A percentile compares a stretch with the other conserved stretches of the same genome.
Conservation (phyloP, 2,113 vertebrate genomes). For the Ammodytes dubius region DNA sequence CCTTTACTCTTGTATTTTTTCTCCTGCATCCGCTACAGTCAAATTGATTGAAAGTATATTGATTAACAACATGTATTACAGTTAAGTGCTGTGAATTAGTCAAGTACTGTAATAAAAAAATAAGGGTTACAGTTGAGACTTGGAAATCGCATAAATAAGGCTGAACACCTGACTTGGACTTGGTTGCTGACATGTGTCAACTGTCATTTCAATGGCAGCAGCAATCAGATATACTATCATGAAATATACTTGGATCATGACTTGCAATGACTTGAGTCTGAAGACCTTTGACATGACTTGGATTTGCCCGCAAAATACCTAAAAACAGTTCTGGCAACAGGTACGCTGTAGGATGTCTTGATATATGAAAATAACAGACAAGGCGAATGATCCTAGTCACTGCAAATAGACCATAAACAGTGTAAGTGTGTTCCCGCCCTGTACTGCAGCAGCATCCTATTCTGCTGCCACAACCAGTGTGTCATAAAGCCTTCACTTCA, state of each 20-base stretch:
- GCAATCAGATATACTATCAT: background rate
- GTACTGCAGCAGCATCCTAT: constrained; percentile 29
- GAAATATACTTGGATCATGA: background rate
- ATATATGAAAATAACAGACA: background rate
- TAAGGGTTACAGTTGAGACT: background rate
- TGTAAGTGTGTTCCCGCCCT: background rate
- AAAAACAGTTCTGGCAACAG: background rate
- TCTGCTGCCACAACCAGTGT: constrained; percentile 40
- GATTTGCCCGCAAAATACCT: too few species aligned
- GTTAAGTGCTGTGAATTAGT: background rate
- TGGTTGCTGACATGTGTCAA: background rate
- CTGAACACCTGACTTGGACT: background rate
- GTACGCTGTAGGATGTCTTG: background rate
- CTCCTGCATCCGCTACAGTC: background rate
- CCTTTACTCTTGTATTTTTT: background rate
- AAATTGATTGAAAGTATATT: background rate
- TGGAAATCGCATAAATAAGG: background rate
- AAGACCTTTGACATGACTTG: background rate
- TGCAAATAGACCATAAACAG: constrained; percentile 7
- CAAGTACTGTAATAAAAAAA: background rate
- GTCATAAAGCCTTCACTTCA: constrained; percentile 60
- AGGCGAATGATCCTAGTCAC: background rate
- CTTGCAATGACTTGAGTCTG: background rate
- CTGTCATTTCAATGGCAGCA: background rate
- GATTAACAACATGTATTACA: background rate